Evolutionary conservation across 1,140 invertebrate species (phyloP).

Genomic region (Maconellicoccus hirsutus): DNA sequence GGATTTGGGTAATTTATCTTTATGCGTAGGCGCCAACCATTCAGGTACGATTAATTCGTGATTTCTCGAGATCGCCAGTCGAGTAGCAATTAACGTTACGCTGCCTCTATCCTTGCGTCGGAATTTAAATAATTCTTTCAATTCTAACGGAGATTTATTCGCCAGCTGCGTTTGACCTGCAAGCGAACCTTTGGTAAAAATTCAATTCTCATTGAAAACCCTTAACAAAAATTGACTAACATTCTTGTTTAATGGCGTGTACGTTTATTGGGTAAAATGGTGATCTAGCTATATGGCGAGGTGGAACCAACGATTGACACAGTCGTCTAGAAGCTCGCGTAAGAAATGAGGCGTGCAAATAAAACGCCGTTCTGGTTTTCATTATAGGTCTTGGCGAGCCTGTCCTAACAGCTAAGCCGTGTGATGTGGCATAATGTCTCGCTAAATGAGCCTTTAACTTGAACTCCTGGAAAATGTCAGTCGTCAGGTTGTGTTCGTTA

Average conservation of each 20-base stretch:
- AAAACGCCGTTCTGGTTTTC: conserved; percentile 93
- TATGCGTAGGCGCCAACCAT: conserved; percentile 69
- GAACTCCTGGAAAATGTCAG: conserved; percentile 53
- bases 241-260: conserved; percentile 71
- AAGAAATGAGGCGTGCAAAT: conserved; percentile 76
- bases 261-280: conserved; percentile 79
- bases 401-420: conserved; percentile 55
- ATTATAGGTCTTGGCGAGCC: conserved; percentile 83
- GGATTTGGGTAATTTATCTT: conserved; percentile 63
- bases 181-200: too few species aligned
- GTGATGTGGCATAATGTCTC: conserved; percentile 81
- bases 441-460: conserved; percentile 83
- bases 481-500: too few species aligned
- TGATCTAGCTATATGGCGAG: conserved; percentile 71
- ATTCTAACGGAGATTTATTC: conserved; percentile 46
- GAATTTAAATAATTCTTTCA: conserved; percentile 44
- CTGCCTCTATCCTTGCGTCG: conserved; percentile 47
- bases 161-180: conserved; percentile 49
- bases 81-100: conserved; percentile 64
- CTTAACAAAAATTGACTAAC: conserved; percentile 39
- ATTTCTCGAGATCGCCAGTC: conserved; percentile 46
- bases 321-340: conserved; percentile 75
- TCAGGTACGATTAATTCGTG: conserved; percentile 52
- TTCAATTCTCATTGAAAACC: neutral
- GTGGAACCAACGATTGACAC: conserved; percentile 68